Evolutionary conservation across 2,113 vertebrate genomes (phyloP).

Genomic region (Erpornis zantholeuca): DNA sequence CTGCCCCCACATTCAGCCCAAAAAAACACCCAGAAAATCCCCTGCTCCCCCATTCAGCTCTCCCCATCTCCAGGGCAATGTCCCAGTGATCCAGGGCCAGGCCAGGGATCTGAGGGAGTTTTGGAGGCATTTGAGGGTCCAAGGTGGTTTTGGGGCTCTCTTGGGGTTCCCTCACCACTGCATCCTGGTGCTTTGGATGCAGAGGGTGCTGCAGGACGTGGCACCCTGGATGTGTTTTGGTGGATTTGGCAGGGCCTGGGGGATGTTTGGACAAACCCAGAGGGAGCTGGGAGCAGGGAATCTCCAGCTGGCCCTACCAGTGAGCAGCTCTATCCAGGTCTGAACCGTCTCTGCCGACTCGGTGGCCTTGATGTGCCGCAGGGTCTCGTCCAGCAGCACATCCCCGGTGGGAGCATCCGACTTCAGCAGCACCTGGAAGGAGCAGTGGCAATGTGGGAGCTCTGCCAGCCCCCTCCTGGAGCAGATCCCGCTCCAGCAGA

Average conservation of each 20-base stretch:
- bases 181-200: not conserved
- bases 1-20: no score
- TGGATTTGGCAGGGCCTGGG: not conserved
- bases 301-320: constrained; percentile 58
- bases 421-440: constrained; percentile 76
- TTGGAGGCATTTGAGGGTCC: not conserved
- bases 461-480: rapidly evolving
- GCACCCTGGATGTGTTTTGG: not conserved
- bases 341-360: constrained; percentile 76
- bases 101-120: not conserved
- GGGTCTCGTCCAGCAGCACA: constrained; percentile 81
- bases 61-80: not conserved
- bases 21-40: no score
- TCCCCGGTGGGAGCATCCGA: constrained; percentile 79
- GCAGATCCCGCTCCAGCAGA: not conserved
- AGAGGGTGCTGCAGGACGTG: not conserved
- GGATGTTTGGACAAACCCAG: no score
- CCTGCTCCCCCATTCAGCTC: no score
- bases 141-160: not conserved
- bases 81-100: not conserved
- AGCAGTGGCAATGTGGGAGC: not conserved
- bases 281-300: rapidly evolving
- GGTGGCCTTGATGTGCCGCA: constrained; percentile 82
- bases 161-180: not conserved
- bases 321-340: constrained; percentile 86